phyloP scores from a whole-genome alignment of 2,113 vertebrate species.

The Xiphorhynchus elegans region DNA sequence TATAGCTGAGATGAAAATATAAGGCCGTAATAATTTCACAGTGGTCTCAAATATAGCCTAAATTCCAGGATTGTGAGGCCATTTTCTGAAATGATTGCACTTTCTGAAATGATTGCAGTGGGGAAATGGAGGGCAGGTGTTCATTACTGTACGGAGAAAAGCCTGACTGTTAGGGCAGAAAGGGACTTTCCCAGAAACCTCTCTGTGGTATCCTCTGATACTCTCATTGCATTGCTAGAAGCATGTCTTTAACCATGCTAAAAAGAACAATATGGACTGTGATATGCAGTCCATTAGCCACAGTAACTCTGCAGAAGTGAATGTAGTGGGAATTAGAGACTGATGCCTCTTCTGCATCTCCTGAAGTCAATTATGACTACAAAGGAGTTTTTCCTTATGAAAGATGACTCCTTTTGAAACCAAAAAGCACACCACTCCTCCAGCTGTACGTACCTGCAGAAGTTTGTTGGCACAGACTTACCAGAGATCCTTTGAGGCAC shows the following conservation, averaged over 20 bases:
- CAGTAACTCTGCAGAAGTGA: background rate
- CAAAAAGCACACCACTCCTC: background rate
- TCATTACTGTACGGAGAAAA: background rate
- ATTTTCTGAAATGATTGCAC: background rate
- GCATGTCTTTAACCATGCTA: background rate
- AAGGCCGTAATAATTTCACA: background rate
- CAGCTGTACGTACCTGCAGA: background rate
- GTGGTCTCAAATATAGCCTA: background rate
- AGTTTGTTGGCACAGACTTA: background rate
- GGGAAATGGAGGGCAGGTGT: background rate
- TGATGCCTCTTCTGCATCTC: background rate
- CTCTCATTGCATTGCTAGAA: background rate
- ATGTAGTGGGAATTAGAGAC: background rate
- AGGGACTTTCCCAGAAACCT: background rate
- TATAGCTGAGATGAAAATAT: conserved; percentile 8
- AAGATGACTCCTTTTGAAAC: background rate
- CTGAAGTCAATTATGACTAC: background rate
- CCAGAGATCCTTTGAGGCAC: background rate
- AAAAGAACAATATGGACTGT: background rate
- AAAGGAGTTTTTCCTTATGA: background rate
- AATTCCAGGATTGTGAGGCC: background rate
- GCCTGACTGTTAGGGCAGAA: background rate
- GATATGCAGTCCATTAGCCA: background rate
- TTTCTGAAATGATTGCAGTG: background rate
- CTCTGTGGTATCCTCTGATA: background rate